Conservation (phyloP, 2,797 vertebrate species). For the Falco columbarius region DNA sequence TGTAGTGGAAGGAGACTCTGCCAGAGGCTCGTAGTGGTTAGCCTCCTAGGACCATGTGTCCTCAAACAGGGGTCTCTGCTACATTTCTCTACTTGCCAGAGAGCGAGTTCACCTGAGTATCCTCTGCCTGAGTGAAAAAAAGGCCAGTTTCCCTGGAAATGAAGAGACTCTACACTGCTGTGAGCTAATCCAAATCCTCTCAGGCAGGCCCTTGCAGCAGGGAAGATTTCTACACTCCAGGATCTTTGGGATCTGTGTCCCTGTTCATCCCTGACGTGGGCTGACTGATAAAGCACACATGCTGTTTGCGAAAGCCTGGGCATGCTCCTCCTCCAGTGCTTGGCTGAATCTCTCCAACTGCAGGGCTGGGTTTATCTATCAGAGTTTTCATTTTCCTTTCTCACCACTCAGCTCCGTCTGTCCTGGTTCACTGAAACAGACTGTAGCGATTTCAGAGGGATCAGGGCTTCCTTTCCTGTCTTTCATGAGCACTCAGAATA, state of each 20-base stretch:
- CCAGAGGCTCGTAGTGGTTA: neutral
- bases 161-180: neutral
- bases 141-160: neutral
- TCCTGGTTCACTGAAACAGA: neutral
- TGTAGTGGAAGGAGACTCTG: neutral
- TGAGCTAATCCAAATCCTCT: neutral
- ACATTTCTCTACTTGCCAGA: neutral
- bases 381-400: neutral
- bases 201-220: neutral
- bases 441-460: neutral
- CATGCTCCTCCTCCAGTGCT: neutral
- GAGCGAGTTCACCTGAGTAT: neutral
- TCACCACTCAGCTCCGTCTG: neutral
- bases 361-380: neutral
- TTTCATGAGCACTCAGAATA: neutral
- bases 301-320: neutral
- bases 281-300: rapidly evolving
- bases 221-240: neutral
- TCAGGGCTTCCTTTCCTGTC: neutral
- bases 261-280: neutral
- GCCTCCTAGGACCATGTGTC: neutral
- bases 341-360: neutral
- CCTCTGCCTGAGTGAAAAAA: neutral
- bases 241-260: neutral
- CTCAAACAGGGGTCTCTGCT: neutral